Evolutionary conservation across 2,888 invertebrate genomes (phyloP), one percentile per base, ranked within the genome.

Genomic region (Tenthredo livida): DNA sequence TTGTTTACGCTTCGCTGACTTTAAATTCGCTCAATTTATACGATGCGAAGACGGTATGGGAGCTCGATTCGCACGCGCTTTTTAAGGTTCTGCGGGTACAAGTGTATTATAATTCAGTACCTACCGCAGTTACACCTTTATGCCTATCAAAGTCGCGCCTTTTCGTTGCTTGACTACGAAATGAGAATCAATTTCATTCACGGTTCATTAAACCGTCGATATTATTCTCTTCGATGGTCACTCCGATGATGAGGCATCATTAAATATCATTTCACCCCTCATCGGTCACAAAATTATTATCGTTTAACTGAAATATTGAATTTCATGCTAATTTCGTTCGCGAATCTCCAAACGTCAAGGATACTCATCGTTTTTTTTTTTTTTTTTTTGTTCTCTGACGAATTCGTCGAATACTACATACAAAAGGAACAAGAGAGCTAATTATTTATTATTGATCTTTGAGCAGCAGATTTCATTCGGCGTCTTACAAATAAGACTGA

Each of bases 21-120:
- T 80, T 40, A 80, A 80, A 80, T 80, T 80, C 58, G 33, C 78
- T 80, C 61, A 80, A 80, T 80, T 61, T 80, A 54, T 77, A 40
- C 78, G 61, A 61, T 61, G n/a, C 21, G 40, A 10, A 21, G 12
- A 10, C 12, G 54, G n/a, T n/a, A 54, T 54, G 54, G n/a, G 17
- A 33, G 67, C 17, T 33, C 33, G 7, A 67, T 33, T 33, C 29
- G 70, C 15, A 37, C 70, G 37, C 37, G 33, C 17, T 72, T 40
- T 21, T 17, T 9, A n/a, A 17, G n/a, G 10, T 25, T 25, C n/a
- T 6, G n/a, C n/a, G 5, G 7, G 61, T 61, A 25, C 61, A 61
- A 25, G 61, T 61, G 10, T 25, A 61, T 61, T 54, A 54, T n/a
- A 25, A n/a, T n/a, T n/a, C 61, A 61, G 12, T 61, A 61, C 25